Percentiles rank a stretch among this genome's conserved stretches.
Evolutionary conservation across 2,113 vertebrate genomes (phyloP).

Genomic region (Cololabis saira): DNA sequence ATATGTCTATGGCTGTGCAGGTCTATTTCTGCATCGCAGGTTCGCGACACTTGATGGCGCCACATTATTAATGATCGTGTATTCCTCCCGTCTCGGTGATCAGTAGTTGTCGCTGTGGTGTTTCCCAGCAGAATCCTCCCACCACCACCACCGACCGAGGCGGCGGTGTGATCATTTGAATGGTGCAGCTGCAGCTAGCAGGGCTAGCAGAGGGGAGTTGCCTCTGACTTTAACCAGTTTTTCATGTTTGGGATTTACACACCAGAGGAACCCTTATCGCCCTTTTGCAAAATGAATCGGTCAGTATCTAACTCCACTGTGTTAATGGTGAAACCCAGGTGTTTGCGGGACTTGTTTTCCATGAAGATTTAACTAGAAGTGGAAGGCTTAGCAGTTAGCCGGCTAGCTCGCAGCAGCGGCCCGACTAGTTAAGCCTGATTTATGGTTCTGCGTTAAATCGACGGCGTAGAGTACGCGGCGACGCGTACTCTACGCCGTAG

Average conservation of each 20-base stretch:
- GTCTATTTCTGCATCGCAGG: too few relatives aligned
- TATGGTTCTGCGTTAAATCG: too few relatives aligned
- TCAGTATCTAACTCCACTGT: conserved; percentile 41
- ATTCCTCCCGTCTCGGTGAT: neutral
- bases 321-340: neutral
- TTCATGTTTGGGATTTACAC: conserved; percentile 39
- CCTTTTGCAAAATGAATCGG: conserved; percentile 60
- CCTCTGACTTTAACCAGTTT: conserved; percentile 17
- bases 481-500: too few relatives aligned
- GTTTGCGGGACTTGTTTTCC: neutral
- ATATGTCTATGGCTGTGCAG: too few relatives aligned
- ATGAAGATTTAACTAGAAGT: conserved; percentile 33
- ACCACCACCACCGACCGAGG: conserved; percentile 69
- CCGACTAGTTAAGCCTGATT: conserved; percentile 42
- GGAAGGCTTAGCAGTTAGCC: conserved; percentile 44
- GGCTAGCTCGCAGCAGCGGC: conserved; percentile 44
- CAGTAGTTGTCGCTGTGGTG: conserved; percentile 68
- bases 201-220: conserved; percentile 4
- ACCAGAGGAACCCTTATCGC: neutral
- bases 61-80: too few relatives aligned
- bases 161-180: conserved; percentile 81
- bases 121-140: conserved; percentile 66
- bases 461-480: too few relatives aligned
- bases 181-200: conserved; percentile 41
- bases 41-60: too few relatives aligned